Percentiles rank a stretch among this genome's conserved stretches.
These are phyloP conservation scores for Gymnarchus niloticus DNA, from an alignment of 2,113 vertebrate genomes.

Conservation along the genomic window DNA sequence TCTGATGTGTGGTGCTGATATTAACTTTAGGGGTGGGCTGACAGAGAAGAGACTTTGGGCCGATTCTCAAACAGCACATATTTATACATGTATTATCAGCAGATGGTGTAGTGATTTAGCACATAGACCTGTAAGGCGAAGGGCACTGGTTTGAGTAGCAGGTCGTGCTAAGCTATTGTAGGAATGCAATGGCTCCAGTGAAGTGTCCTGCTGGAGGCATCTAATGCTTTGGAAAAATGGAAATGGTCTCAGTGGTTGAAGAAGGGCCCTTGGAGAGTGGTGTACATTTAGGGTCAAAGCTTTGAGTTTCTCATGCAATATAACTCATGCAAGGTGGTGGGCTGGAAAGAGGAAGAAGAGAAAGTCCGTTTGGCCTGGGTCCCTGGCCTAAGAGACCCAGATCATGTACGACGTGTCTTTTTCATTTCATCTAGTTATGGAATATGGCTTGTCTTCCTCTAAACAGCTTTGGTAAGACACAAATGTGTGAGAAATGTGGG, in stretches of 20 bases:
- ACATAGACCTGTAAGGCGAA: neutral
- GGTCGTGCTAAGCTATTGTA: neutral
- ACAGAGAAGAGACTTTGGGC: neutral
- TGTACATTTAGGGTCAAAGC: neutral
- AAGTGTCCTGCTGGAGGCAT: neutral
- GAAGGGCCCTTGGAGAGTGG: neutral
- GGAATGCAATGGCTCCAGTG: neutral
- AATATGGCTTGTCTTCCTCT: neutral
- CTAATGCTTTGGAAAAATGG: neutral
- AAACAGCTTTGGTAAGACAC: neutral
- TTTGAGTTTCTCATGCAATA: too few species aligned
- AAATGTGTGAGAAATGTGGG: neutral
- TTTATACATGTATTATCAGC: neutral
- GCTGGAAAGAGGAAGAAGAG: too few species aligned
- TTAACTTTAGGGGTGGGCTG: neutral
- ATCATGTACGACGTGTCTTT: neutral
- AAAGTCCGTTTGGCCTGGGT: neutral
- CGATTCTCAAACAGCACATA: neutral
- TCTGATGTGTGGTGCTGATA: neutral
- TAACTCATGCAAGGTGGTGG: too few species aligned
- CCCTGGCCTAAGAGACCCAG: neutral
- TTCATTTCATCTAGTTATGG: neutral
- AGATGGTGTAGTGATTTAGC: neutral
- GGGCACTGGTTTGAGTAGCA: neutral
- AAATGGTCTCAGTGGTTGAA: neutral